A percentile compares a stretch with the other conserved stretches of the same genome.
Evolutionary conservation across 2,797 vertebrate species (phyloP).

Genomic region (Poliocrania exsul): DNA sequence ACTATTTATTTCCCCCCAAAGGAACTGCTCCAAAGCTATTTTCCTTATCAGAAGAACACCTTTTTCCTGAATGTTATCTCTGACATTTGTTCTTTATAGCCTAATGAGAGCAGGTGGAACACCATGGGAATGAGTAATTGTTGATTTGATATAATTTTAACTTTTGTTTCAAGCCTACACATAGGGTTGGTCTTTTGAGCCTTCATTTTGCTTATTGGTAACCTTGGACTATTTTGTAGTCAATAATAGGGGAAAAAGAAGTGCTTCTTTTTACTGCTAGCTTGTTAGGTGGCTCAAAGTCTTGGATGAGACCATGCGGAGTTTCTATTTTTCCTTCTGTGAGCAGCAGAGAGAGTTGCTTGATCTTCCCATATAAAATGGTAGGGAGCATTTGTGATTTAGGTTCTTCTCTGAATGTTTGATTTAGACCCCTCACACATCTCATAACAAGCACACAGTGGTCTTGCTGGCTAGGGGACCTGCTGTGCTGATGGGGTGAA

Average conservation of each 20-base stretch:
- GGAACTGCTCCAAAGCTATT: conserved; percentile 52
- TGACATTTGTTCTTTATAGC: conserved; percentile 57
- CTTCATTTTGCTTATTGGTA: conserved; percentile 17
- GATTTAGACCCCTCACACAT: neutral
- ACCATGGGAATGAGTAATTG: conserved; percentile 54
- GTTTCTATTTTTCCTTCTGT: neutral
- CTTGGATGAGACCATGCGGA: neutral
- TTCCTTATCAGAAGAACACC: conserved; percentile 67
- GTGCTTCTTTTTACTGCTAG: neutral
- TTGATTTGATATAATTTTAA: conserved; percentile 54
- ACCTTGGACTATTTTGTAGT: conserved; percentile 6
- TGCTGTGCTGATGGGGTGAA: neutral
- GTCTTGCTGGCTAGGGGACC: neutral
- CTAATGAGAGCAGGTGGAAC: conserved; percentile 53
- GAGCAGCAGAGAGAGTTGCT: neutral
- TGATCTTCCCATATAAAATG: neutral
- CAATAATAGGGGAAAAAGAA: neutral
- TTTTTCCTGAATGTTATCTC: conserved; percentile 66
- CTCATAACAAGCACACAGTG: neutral
- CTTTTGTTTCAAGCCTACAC: conserved; percentile 13
- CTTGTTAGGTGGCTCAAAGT: neutral
- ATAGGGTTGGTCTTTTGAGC: conserved; percentile 14
- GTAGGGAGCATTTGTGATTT: neutral
- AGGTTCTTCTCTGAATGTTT: neutral
- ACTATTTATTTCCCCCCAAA: conserved; percentile 48